Evolutionary conservation across 2,888 invertebrate genomes (phyloP), one percentile per base, ranked within the genome.

Genomic region (Hydrotaea diabolus): DNA sequence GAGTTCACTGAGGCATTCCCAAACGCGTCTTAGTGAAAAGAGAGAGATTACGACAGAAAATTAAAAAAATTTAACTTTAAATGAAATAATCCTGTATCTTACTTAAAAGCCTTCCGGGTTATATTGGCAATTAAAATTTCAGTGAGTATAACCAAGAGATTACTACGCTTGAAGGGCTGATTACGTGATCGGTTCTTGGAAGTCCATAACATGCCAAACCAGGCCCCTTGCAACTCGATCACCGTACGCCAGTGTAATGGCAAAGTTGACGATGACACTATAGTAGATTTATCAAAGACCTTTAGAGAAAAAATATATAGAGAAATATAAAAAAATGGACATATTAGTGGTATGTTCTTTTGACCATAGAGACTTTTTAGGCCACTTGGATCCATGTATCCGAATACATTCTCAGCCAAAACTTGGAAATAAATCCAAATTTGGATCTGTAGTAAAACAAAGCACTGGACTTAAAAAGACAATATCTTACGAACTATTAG

Each of bases 81-180:
- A n/a, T n/a, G n/a, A n/a, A n/a, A 39, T 39, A 13, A 39, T 1
- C 4, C 9, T 39, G 9, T 13, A 17, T 82, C 86, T 86, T 86
- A 90, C 89, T 89, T 89, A 19, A 89, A 88, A 7, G 88, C 84
- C 19, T 69, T 86, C 7, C 87, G 86, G 0, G 87, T 88, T 11
- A 86, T 85, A 36, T 86, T 87, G 1, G 88, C 86, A 31, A 88
- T 88, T 57, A 89, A 73, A 81, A 89, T 88, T 80, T 89, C 89
- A 7, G 88, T 81, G 4, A 90, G 80, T 5, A 91, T 88, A n/a
- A 88, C 86, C 26, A 91, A 59, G 0, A 91, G 76, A 39, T 89
- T 88, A 9, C 80, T 82, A 0, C 89, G 86, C 49, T 89, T 88
- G 0, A 88, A 75, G 0, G 86, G 82, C 36, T 79, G 77, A 5